Evolutionary conservation across 2,888 invertebrate species (phyloP).

Genomic region (Acrobasis consociella): DNA sequence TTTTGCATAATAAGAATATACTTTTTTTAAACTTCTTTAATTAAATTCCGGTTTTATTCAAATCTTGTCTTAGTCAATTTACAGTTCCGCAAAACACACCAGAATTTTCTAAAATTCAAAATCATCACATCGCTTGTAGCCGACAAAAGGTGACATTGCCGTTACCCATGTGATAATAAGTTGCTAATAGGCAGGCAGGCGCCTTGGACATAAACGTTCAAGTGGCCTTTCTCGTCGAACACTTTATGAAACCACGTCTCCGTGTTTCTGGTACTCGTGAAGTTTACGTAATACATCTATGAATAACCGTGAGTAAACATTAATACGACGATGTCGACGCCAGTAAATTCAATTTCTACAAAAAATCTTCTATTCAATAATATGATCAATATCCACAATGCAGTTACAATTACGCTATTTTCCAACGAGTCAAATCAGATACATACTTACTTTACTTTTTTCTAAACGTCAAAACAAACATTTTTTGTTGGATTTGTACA

Average conservation of each 20-base stretch:
- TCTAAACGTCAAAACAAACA: too few relatives aligned
- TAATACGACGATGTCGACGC: neutral
- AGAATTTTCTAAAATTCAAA: neutral
- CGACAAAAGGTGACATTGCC: neutral
- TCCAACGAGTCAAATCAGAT: too few relatives aligned
- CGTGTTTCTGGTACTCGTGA: conserved; percentile 1
- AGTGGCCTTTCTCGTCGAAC: conserved; percentile 13
- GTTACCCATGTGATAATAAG: neutral
- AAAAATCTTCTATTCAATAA: neutral
- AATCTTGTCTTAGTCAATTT: too few relatives aligned
- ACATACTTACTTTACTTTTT: too few relatives aligned
- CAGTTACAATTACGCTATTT: too few relatives aligned
- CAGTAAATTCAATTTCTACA: neutral
- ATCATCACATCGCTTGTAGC: neutral
- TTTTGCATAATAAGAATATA: too few relatives aligned
- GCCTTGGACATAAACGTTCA: conserved; percentile 2
- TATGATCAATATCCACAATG: too few relatives aligned
- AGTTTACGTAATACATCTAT: conserved; percentile 24
- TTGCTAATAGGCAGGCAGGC: conserved; percentile 20
- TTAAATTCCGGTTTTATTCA: too few relatives aligned
- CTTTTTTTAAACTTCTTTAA: too few relatives aligned
- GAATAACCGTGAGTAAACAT: conserved; percentile 25
- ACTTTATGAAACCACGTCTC: neutral
- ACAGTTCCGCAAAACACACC: neutral
- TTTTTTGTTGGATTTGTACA: too few relatives aligned